These are phyloP conservation scores for Conus betulinus DNA, from an alignment of 1,140 invertebrate species.

Conservation along the genomic window DNA sequence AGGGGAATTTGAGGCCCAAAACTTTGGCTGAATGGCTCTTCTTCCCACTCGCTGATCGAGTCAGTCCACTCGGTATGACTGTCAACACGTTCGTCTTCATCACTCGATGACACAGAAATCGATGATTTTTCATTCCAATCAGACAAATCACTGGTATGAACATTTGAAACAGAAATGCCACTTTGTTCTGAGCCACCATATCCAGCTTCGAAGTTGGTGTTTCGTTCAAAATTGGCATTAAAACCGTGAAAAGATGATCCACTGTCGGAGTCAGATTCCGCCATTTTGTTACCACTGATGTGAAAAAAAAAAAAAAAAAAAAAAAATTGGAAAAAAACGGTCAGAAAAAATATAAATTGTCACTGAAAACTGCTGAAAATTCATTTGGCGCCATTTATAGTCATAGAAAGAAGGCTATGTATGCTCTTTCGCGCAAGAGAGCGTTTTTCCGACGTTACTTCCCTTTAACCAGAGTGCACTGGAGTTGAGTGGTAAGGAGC, in stretches of 20 bases:
- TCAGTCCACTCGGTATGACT: not conserved
- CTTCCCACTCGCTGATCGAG: not conserved
- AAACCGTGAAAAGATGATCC: not conserved
- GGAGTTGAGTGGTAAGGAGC: not conserved
- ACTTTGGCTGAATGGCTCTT: not conserved
- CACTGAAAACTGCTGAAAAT: not conserved
- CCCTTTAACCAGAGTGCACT: not conserved
- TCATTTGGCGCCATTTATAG: not conserved
- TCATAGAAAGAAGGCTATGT: not conserved
- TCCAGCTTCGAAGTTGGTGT: not conserved
- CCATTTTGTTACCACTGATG: not conserved
- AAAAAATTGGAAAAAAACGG: not conserved
- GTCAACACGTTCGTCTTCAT: not conserved
- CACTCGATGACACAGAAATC: not conserved
- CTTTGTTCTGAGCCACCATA: not conserved
- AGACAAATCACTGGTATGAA: not conserved
- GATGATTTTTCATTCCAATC: not conserved
- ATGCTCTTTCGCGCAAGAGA: not conserved
- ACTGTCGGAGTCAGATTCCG: not conserved
- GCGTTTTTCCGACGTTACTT: not conserved
- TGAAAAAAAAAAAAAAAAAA: too few species aligned
- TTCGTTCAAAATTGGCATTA: not conserved
- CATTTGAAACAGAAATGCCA: not conserved
- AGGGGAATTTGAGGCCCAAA: not conserved
- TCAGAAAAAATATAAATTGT: not conserved